Percentiles rank a stretch among this genome's conserved stretches.
Conservation (phyloP, 2,888 invertebrate genomes). For the Cordilura impudica region DNA sequence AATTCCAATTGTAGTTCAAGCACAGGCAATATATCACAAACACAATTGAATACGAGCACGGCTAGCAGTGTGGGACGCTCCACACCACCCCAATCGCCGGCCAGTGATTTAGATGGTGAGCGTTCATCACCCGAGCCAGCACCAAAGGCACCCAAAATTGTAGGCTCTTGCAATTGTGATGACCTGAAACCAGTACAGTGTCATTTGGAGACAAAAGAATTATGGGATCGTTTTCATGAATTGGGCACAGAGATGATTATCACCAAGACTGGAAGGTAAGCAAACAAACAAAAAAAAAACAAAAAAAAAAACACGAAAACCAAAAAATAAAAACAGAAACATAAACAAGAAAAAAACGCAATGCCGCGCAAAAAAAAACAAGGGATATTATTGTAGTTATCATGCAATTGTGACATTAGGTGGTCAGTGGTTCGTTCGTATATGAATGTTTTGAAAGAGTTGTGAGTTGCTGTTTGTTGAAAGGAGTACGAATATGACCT, state of each 20-base stretch:
- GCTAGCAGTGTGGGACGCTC: slow-evolving; percentile 75
- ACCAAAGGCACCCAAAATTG: slow-evolving; percentile 79
- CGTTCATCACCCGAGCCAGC: slow-evolving; percentile 77
- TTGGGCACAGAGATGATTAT: slow-evolving; percentile 98
- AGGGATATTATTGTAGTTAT: slow-evolving; percentile 50
- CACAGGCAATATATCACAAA: slow-evolving; percentile 63
- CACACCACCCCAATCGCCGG: slow-evolving; percentile 77
- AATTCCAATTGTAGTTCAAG: slow-evolving; percentile 65
- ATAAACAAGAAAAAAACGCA: not conserved
- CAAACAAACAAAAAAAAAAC: slow-evolving; percentile 2
- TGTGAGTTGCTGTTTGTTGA: not conserved
- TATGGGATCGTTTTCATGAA: slow-evolving; percentile 97
- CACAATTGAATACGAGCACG: slow-evolving; percentile 71
- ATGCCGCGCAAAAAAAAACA: not conserved
- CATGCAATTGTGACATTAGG: slow-evolving; percentile 67
- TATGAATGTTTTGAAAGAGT: not conserved
- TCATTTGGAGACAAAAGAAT: slow-evolving; percentile 94
- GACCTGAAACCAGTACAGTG: slow-evolving; percentile 91
- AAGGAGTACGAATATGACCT: slow-evolving; percentile 11
- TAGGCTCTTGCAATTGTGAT: slow-evolving; percentile 87
- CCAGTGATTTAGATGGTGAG: slow-evolving; percentile 76
- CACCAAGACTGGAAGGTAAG: slow-evolving; percentile 96
- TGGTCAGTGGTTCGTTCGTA: slow-evolving; percentile 34
- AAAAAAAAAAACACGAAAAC: slow-evolving; percentile 8
- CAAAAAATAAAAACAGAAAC: not conserved